Conservation (phyloP, 2,888 invertebrate species). For the Opisthograptis luteolata region DNA sequence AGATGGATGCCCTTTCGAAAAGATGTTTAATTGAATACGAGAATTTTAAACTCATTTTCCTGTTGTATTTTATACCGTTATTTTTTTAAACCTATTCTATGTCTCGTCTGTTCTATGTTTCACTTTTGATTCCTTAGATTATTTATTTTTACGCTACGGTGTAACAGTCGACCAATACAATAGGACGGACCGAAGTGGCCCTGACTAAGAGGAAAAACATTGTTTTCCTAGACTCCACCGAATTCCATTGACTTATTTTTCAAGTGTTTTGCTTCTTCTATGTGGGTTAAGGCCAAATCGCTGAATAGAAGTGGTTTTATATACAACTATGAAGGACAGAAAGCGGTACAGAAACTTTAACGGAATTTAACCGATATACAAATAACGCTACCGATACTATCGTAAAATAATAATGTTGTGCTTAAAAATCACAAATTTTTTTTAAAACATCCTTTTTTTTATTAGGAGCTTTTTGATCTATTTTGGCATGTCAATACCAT, state of each 20-base stretch:
- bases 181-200: constrained; percentile 47
- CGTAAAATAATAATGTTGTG: too few species aligned
- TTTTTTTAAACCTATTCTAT: too few species aligned
- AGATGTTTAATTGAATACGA: too few species aligned
- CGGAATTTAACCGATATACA: not conserved
- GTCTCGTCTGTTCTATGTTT: too few species aligned
- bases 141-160: constrained; percentile 36
- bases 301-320: constrained; percentile 21
- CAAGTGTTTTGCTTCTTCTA: constrained; percentile 45
- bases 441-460: too few species aligned
- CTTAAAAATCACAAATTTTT: too few species aligned
- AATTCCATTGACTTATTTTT: constrained; percentile 59
- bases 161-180: constrained; percentile 38
- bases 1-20: too few species aligned
- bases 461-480: too few species aligned
- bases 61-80: too few species aligned
- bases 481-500: too few species aligned
- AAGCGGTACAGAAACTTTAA: not conserved
- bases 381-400: not conserved
- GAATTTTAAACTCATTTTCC: too few species aligned
- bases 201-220: constrained; percentile 51
- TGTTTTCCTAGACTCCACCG: constrained; percentile 54
- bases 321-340: constrained; percentile 7
- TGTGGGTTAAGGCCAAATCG: constrained; percentile 44
- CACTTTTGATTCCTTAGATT: too few species aligned